Conservation (phyloP, 2,888 invertebrate species). For the Drosophila falleni region DNA sequence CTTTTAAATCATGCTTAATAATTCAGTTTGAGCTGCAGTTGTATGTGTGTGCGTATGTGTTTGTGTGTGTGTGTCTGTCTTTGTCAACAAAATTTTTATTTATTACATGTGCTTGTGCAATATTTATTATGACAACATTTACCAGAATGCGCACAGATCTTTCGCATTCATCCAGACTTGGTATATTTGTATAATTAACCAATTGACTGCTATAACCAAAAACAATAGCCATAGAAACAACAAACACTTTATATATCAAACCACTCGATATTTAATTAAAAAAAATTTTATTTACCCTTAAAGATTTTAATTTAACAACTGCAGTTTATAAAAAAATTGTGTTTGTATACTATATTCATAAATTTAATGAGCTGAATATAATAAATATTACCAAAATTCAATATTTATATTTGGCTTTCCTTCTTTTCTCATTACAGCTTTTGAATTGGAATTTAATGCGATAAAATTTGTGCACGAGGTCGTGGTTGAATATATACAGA, state of each 20-base stretch:
- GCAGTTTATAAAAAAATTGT: no score
- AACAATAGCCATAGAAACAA: conserved; percentile 13
- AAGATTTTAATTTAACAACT: not conserved
- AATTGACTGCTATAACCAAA: conserved; percentile 37
- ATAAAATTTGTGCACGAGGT: conserved; percentile 19
- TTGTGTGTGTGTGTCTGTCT: not conserved
- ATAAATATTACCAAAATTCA: not conserved
- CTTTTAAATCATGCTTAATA: conserved; percentile 59
- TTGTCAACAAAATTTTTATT: conserved; percentile 42
- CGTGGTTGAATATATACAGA: conserved; percentile 27
- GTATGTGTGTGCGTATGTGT: not conserved
- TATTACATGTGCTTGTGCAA: conserved; percentile 52
- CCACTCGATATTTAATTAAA: conserved; percentile 3
- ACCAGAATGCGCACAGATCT: conserved; percentile 35
- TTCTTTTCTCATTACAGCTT: conserved; percentile 35
- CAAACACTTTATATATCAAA: conserved; percentile 6
- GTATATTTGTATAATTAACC: conserved; percentile 50
- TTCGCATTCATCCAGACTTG: conserved; percentile 36
- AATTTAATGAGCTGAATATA: conserved; percentile 10
- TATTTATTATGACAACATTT: conserved; percentile 75
- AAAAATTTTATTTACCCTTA: not conserved
- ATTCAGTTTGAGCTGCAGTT: conserved; percentile 52
- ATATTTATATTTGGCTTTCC: conserved; percentile 9
- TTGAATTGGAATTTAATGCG: conserved; percentile 37
- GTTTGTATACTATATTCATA: not conserved